Base-by-base conservation (phyloP, 2,113 vertebrate genomes). In the Neogale vison region DNA sequence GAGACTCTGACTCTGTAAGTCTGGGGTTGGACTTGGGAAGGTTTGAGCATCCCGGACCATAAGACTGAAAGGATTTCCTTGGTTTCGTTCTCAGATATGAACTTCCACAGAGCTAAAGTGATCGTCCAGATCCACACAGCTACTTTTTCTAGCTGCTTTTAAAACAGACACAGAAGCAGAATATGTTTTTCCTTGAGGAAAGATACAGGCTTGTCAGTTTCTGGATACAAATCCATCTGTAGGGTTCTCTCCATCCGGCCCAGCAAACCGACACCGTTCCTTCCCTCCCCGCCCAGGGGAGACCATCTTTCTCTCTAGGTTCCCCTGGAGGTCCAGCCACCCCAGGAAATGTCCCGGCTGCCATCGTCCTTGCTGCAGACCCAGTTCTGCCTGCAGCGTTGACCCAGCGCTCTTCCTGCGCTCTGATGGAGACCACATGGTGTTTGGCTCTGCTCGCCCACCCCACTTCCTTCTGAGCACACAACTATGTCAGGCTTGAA, bases 341-440 rank as follows among this genome's bases (percentile, higher is more conserved):
- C 72, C 36, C 1, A 17, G 67, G 87, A 94, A 59, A 86, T 1
- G 1, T 83, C 59, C 71, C 34, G 1, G 72, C 77, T 50, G 29
- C 82, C 42, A 20, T 42, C 7, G 31, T 34, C 61, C 8, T 74
- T 26, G 34, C 61, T 57, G n/a, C 4, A 65, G 63, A 63, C 65
- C 63, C 59, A 47, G 52, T n/a, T 55, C n/a, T n/a, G 45, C 45
- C 20, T 18, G 10, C n/a, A 63, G 63, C 20, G 23, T 50, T 97
- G 92, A 82, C 92, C 92, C 69, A 93, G 82, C 76, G 18, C 50
- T 57, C 95, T 93, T 93, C 96, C 80, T 45, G 88, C 83, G 39
- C 11, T 0, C 18, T 95, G 96, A 97, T 79, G 90, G 87, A 89
- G 94, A 95, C 87, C 96, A 97, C 97, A 95, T 92, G 97, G 91